Conservation (phyloP, 1,140 invertebrate species). For the Eriocheir sinensis region DNA sequence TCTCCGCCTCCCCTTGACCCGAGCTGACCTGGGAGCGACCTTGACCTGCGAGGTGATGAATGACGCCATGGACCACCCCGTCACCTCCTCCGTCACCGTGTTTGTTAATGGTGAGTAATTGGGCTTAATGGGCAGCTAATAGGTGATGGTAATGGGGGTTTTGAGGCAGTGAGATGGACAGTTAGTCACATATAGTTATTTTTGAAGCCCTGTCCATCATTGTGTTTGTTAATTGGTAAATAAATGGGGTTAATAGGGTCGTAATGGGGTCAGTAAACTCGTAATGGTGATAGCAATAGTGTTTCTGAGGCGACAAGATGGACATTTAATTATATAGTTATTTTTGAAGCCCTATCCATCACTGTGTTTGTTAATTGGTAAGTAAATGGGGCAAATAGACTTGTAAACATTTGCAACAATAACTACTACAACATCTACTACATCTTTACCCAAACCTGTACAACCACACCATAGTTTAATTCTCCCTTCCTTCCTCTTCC, state of each 20-base stretch:
- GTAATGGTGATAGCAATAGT: not conserved
- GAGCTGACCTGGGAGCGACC: conserved; percentile 89
- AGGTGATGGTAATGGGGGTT: not conserved
- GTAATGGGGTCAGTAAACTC: not conserved
- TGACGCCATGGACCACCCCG: conserved; percentile 86
- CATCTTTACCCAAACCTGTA: too few species aligned
- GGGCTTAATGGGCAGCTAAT: too few species aligned
- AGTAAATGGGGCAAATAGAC: not conserved
- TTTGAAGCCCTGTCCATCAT: too few species aligned
- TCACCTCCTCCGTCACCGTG: conserved; percentile 86
- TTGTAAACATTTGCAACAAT: too few species aligned
- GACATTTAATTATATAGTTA: too few species aligned
- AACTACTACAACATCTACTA: too few species aligned
- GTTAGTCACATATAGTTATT: too few species aligned
- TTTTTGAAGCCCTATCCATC: too few species aligned
- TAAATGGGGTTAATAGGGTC: not conserved
- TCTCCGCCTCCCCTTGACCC: conserved; percentile 87
- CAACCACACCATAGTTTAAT: too few species aligned
- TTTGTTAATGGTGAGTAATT: conserved; percentile 90
- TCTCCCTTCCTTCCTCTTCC: not conserved
- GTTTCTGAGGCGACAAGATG: not conserved
- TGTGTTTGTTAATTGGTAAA: too few species aligned
- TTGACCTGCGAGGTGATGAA: conserved; percentile 90
- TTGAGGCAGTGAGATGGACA: not conserved
- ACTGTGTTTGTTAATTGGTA: too few species aligned